Base-by-base conservation (phyloP, 2,888 invertebrate species). In the Dryobotodes eremita region DNA sequence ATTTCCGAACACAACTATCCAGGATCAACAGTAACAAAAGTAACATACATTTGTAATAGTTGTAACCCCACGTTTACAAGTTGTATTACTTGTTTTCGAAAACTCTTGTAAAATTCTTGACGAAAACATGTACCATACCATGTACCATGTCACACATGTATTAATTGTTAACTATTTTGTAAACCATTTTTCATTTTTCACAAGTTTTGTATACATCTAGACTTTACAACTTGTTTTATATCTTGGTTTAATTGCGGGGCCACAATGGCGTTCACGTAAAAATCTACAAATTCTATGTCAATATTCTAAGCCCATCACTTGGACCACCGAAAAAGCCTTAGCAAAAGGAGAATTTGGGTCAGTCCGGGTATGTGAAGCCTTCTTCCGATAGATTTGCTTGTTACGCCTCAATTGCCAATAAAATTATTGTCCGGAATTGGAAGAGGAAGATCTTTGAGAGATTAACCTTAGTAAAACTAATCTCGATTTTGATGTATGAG, bases 331-430 rank as follows among this genome's bases (percentile, higher is more conserved):
- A 82, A 85, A 87, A 88, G 90, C 84, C 88, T 88, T 87, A 89
- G 88, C 89, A 87, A 89, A 89, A 81, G 86, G 88, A 91, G 92
- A 92, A 95, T 94, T 94, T 92, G 91, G 94, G 93, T 94, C 93
- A 94, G 91, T 89, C 91, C 89, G 85, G 92, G 92, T 93, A 92
- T 91, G 91, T 83, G 91, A 89, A 92, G 92, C 93, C 93, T 94
- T 92, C 94, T 95, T 96, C 94, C 95, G 85, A 94, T 94, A 94
- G 93, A 96, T 96, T 96, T 94, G 91, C 91, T 93, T 90, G 91
- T 89, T 92, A 90, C 92, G 93, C 91, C 91, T 93, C 93, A 91
- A 91, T 93, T 89, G 91, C 90, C 92, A 92, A 93, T 93, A 93
- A 93, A 93, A 93, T 93, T 92, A 93, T 89, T 90, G 88, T 86